phyloP scores from a whole-genome alignment of 92 coral and sea anemone species.

The Porites evermanni region DNA sequence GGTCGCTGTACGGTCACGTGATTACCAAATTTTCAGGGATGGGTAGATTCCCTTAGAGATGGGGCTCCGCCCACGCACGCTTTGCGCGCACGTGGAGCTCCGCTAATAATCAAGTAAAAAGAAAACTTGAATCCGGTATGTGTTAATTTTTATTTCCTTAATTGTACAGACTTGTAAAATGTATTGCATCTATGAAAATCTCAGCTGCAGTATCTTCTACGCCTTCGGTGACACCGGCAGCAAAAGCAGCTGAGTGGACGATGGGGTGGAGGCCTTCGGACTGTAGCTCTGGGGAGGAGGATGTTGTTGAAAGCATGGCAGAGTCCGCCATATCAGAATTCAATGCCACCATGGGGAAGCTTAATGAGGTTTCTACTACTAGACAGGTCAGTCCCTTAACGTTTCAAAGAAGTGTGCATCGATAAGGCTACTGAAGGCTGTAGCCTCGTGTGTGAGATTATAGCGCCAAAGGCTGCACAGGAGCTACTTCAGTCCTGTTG shows the following conservation, averaged over 20 bases:
- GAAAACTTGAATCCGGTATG: no score
- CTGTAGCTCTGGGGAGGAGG: slow-evolving; percentile 68
- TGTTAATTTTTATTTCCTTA: slow-evolving; percentile 4
- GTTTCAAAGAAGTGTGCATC: slow-evolving; percentile 72
- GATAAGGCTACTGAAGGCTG: slow-evolving; percentile 79
- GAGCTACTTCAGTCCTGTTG: slow-evolving; percentile 62
- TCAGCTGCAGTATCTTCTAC: slow-evolving; percentile 56
- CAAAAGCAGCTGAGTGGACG: slow-evolving; percentile 63
- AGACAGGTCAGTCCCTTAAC: slow-evolving; percentile 50
- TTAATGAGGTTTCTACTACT: slow-evolving; percentile 45
- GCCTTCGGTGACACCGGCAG: slow-evolving; percentile 61
- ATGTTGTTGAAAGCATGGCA: slow-evolving; percentile 4
- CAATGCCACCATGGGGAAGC: slow-evolving; percentile 63
- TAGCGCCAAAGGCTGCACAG: slow-evolving; percentile 73
- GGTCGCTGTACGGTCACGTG: no score
- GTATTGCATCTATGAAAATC: slow-evolving; percentile 69
- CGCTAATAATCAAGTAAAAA: no score
- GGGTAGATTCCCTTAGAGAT: no score
- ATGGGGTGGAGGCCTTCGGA: slow-evolving; percentile 41
- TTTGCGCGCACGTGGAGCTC: no score
- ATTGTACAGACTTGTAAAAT: slow-evolving; percentile 72
- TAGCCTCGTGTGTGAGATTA: slow-evolving; percentile 65
- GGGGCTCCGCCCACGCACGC: no score
- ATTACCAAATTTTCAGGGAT: no score
- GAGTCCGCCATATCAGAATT: slow-evolving; percentile 55